These are phyloP conservation scores for Oedothorax gibbosus DNA, from an alignment of 1,140 invertebrate genomes.

Conservation along the genomic window DNA sequence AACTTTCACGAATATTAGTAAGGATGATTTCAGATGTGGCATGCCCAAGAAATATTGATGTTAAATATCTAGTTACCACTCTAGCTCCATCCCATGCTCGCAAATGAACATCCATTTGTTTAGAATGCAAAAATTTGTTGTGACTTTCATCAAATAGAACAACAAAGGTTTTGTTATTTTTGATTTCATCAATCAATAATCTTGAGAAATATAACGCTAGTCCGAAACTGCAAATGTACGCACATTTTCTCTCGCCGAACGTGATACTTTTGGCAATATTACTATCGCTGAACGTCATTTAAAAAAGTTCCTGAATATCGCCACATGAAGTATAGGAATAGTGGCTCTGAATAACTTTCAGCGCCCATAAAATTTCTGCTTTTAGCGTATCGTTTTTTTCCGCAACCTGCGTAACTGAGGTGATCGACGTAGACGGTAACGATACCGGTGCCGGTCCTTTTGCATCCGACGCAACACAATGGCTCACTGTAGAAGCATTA, in stretches of 20 bases:
- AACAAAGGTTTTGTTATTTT: background rate
- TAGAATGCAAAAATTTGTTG: background rate
- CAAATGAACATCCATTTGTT: slow-evolving; percentile 17
- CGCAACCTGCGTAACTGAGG: slow-evolving; percentile 3
- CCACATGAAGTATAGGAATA: background rate
- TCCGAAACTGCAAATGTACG: slow-evolving; percentile 7
- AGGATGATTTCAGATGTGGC: background rate
- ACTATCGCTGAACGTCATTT: slow-evolving; percentile 1
- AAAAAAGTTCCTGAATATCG: background rate
- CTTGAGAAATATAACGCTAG: background rate
- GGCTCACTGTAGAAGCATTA: background rate
- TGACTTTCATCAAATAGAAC: slow-evolving; percentile 3
- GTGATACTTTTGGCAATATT: background rate
- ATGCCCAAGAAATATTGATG: slow-evolving; percentile 15
- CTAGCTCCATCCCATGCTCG: background rate
- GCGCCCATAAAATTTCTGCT: slow-evolving; percentile 29
- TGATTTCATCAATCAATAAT: background rate
- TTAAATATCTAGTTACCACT: slow-evolving; percentile 7
- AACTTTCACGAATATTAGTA: background rate
- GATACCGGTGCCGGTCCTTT: background rate
- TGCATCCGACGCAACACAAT: background rate
- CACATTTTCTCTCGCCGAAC: slow-evolving; percentile 12
- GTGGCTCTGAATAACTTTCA: background rate
- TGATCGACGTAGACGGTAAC: slow-evolving; percentile 3
- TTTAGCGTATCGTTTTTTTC: slow-evolving; percentile 4